Evolutionary conservation across 1,140 invertebrate genomes (phyloP).

Genomic region (Megalopta genalis): DNA sequence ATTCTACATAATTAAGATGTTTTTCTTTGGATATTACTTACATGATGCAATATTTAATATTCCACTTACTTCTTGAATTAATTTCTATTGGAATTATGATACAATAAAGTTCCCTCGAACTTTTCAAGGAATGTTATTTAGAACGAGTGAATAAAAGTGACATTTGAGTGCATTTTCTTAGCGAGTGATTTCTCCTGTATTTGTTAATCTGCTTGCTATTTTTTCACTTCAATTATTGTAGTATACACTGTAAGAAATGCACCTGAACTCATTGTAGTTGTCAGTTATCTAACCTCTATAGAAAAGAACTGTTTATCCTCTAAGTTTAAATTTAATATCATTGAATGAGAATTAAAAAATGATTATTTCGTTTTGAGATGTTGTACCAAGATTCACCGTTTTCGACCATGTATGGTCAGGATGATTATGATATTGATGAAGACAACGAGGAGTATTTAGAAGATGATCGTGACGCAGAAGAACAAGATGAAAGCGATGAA

Average conservation of each 20-base stretch:
- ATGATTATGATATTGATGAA: conserved; percentile 80
- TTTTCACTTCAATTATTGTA: neutral
- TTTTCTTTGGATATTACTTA: too few species aligned
- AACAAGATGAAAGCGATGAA: conserved; percentile 80
- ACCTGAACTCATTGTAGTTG: neutral
- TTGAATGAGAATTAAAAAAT: neutral
- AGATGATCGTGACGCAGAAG: conserved; percentile 75
- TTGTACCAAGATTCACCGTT: conserved; percentile 71
- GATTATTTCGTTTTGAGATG: conserved; percentile 48
- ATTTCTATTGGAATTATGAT: neutral
- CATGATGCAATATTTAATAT: neutral
- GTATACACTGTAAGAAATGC: neutral
- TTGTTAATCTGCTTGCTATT: neutral
- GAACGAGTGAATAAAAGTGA: neutral
- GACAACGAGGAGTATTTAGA: conserved; percentile 79
- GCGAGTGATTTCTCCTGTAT: neutral
- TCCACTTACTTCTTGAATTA: neutral
- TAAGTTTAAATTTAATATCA: too few species aligned
- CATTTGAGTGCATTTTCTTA: neutral
- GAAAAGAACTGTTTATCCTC: neutral
- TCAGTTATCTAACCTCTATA: conserved; percentile 1
- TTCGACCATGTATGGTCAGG: conserved; percentile 73
- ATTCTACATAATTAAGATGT: too few species aligned
- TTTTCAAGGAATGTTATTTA: neutral
- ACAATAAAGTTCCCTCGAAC: neutral